Conservation (phyloP, 1,140 invertebrate species). For the Diplogasteroides magnus region DNA sequence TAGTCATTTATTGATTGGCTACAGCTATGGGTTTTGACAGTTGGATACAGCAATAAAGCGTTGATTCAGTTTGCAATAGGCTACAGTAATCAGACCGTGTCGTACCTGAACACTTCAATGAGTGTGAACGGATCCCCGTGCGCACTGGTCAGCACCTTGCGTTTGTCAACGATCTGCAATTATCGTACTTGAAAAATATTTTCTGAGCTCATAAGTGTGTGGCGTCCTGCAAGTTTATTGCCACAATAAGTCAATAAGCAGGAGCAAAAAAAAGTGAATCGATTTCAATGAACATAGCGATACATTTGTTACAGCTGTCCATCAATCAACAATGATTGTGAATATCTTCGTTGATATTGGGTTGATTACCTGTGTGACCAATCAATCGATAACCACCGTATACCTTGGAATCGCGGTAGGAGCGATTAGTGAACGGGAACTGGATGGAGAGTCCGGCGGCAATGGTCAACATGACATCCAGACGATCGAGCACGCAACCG, state of each 20-base stretch:
- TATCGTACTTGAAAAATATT: slow-evolving; percentile 32
- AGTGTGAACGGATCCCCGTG: slow-evolving; percentile 92
- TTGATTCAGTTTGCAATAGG: too few species aligned
- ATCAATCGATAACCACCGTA: too few species aligned
- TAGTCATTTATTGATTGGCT: background rate
- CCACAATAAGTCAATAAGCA: too few species aligned
- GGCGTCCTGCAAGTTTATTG: too few species aligned
- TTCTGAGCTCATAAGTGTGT: too few species aligned
- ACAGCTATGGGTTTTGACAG: background rate
- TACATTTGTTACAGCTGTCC: too few species aligned
- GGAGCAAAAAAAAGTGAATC: too few species aligned
- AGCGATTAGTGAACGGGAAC: slow-evolving; percentile 80
- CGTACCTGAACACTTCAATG: slow-evolving; percentile 82
- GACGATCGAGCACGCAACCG: slow-evolving; percentile 74
- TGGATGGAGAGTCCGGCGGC: slow-evolving; percentile 88
- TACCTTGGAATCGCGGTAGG: slow-evolving; percentile 66
- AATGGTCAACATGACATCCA: slow-evolving; percentile 84
- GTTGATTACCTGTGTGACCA: too few species aligned
- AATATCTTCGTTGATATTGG: too few species aligned
- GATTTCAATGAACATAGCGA: too few species aligned
- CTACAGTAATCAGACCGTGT: too few species aligned
- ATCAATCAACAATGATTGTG: too few species aligned
- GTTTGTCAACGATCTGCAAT: slow-evolving; percentile 63
- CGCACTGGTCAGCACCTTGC: slow-evolving; percentile 77
- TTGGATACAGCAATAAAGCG: background rate